A percentile compares a stretch with the other conserved stretches of the same genome.
These are phyloP conservation scores for Oreocharis arfaki DNA, from an alignment of 2,113 vertebrate species.

Conservation along the genomic window DNA sequence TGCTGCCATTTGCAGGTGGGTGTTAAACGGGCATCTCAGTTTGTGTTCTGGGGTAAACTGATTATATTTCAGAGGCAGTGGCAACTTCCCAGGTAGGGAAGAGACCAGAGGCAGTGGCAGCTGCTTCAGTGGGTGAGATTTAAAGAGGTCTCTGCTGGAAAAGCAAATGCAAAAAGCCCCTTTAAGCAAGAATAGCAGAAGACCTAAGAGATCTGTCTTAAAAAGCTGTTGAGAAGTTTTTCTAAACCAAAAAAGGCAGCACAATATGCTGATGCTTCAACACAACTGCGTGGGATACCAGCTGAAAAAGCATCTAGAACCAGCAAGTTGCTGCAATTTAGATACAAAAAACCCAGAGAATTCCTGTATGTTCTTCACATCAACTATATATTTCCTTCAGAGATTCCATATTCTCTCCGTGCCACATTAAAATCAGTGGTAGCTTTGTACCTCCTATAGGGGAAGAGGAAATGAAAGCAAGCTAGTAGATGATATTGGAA, in stretches of 20 bases:
- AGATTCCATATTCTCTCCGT: not conserved
- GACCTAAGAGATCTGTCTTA: not conserved
- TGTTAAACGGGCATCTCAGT: not conserved
- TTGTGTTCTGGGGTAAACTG: not conserved
- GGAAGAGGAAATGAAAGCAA: not conserved
- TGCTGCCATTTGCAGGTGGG: not conserved
- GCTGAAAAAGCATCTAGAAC: not conserved
- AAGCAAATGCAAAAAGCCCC: not conserved
- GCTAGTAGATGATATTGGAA: not conserved
- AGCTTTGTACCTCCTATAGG: not conserved
- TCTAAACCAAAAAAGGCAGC: not conserved
- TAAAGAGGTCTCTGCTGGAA: not conserved
- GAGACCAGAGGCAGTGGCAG: not conserved
- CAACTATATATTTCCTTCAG: not conserved
- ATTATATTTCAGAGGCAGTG: not conserved
- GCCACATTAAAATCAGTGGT: not conserved
- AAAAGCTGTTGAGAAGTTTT: not conserved
- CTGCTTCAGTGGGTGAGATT: not conserved
- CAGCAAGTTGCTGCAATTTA: not conserved
- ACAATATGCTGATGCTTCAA: not conserved
- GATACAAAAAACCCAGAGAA: not conserved
- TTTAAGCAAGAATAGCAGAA: not conserved
- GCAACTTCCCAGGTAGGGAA: not conserved
- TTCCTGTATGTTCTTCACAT: not conserved
- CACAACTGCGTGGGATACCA: not conserved